These are phyloP conservation scores for Myrmecobius fasciatus DNA, from an alignment of 2,113 vertebrate species.

Conservation along the genomic window DNA sequence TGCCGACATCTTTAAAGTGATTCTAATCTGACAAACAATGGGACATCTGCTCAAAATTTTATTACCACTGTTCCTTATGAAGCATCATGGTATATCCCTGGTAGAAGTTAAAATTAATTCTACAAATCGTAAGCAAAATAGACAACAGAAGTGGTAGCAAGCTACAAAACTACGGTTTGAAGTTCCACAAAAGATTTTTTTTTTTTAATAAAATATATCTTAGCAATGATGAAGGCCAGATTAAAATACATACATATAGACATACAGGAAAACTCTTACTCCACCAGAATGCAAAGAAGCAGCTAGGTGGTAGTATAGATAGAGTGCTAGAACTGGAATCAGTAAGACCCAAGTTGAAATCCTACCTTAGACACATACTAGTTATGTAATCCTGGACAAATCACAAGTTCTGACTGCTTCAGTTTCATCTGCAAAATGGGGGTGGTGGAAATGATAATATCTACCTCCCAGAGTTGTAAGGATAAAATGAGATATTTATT, in stretches of 20 bases:
- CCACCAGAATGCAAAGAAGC: constrained; percentile 7
- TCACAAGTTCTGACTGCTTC: background rate
- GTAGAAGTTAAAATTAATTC: constrained; percentile 27
- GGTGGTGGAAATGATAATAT: background rate
- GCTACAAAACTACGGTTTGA: constrained; percentile 16
- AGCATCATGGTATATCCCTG: background rate
- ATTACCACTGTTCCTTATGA: background rate
- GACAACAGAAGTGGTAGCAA: constrained; percentile 27
- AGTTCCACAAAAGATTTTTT: constrained; percentile 30
- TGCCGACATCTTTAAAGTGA: background rate
- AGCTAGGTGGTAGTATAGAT: background rate
- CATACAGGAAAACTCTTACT: background rate
- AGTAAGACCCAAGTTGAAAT: too few relatives aligned
- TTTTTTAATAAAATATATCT: background rate
- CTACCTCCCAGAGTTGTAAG: background rate
- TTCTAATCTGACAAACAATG: background rate
- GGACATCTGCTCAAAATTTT: background rate
- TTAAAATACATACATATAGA: constrained; percentile 14
- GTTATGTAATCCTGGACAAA: background rate
- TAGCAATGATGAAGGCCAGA: background rate
- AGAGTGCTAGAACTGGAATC: background rate
- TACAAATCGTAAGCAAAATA: constrained; percentile 38
- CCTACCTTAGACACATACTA: background rate
- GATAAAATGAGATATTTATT: background rate
- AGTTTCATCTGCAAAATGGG: background rate